Percentiles rank a stretch among this genome's conserved stretches.
Conservation (phyloP, 2,113 vertebrate genomes). For the Caranx melampygus region DNA sequence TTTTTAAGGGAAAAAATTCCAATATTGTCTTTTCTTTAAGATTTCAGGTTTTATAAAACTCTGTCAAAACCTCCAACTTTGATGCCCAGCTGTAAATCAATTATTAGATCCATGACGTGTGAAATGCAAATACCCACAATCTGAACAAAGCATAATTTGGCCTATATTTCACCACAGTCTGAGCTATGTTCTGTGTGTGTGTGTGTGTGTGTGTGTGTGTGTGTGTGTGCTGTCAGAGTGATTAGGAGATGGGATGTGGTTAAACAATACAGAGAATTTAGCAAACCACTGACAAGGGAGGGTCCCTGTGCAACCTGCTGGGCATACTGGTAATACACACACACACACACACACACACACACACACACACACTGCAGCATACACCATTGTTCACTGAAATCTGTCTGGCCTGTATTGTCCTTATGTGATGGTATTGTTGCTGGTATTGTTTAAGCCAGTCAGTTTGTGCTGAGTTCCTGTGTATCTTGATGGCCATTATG, state of each 20-base stretch:
- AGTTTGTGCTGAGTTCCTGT: conserved; percentile 54
- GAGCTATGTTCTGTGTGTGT: neutral
- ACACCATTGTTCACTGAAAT: conserved; percentile 54
- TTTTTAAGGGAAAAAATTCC: neutral
- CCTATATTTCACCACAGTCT: conserved; percentile 16
- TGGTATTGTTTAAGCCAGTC: conserved; percentile 61
- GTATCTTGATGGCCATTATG: conserved; percentile 60
- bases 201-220: conserved; percentile 34
- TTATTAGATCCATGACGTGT: conserved; percentile 37
- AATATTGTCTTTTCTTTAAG: neutral
- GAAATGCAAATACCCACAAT: conserved; percentile 52
- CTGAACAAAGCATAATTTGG: conserved; percentile 33
- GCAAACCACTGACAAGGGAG: conserved; percentile 24
- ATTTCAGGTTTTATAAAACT: neutral
- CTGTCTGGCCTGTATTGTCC: conserved; percentile 67
- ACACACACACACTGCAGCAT: conserved; percentile 6
- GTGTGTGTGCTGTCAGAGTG: conserved; percentile 41
- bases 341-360: conserved; percentile 9
- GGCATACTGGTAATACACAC: conserved; percentile 76
- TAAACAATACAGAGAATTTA: conserved; percentile 51
- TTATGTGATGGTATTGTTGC: conserved; percentile 67
- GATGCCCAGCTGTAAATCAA: conserved; percentile 31
- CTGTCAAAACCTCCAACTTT: conserved; percentile 6
- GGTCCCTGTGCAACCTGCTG: conserved; percentile 51
- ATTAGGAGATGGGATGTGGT: conserved; percentile 46